Conservation (phyloP, 2,797 vertebrate genomes). For the Danionella dracula region DNA sequence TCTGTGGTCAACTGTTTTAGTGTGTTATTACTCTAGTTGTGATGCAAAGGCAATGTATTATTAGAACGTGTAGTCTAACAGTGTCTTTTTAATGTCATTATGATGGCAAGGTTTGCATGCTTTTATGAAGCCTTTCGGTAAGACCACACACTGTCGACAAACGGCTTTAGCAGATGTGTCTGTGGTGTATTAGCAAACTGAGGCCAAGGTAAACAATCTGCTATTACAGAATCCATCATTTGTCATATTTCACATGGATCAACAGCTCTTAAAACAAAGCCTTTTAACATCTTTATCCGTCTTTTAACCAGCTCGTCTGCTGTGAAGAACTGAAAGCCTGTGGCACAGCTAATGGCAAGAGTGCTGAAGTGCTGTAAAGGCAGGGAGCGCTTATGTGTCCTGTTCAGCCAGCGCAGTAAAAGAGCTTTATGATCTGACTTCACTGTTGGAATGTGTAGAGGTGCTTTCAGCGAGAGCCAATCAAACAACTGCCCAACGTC, state of each 20-base stretch:
- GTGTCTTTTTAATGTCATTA: not conserved
- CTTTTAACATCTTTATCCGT: slow-evolving; percentile 39
- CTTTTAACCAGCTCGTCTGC: slow-evolving; percentile 32
- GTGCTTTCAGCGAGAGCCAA: slow-evolving; percentile 32
- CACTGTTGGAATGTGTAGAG: slow-evolving; percentile 53
- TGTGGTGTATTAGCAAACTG: slow-evolving; percentile 3
- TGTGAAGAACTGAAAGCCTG: slow-evolving; percentile 31
- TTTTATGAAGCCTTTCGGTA: slow-evolving; percentile 21
- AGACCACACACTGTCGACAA: slow-evolving; percentile 25
- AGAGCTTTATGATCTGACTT: slow-evolving; percentile 54
- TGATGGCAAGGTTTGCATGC: slow-evolving; percentile 14
- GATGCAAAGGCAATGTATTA: not conserved
- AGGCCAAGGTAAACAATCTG: slow-evolving; percentile 38
- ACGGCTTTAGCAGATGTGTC: slow-evolving; percentile 31
- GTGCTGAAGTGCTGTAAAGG: slow-evolving; percentile 52
- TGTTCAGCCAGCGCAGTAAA: slow-evolving; percentile 52
- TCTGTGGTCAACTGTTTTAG: slow-evolving; percentile 43
- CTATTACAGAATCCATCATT: slow-evolving; percentile 38
- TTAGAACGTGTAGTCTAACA: not conserved
- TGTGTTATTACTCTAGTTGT: not conserved
- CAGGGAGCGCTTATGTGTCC: slow-evolving; percentile 39
- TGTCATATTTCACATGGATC: slow-evolving; percentile 34
- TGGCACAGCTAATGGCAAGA: slow-evolving; percentile 48
- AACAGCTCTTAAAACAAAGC: slow-evolving; percentile 43
- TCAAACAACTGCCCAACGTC: slow-evolving; percentile 31